Conservation (phyloP, 2,113 vertebrate genomes). For the Maccullochella peelii region DNA sequence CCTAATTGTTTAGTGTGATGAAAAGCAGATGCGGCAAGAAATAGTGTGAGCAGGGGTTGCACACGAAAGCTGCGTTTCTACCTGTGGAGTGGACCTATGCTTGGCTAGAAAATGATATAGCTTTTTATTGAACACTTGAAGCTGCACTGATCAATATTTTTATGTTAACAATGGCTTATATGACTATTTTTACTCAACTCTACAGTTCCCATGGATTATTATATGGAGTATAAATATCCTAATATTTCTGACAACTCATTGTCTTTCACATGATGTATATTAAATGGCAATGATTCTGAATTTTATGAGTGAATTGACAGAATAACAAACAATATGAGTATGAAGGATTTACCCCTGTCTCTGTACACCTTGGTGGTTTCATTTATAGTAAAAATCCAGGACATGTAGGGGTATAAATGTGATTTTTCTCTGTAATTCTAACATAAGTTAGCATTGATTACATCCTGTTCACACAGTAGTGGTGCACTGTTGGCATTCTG, state of each 20-base stretch:
- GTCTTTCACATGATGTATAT: no score
- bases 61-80: background rate
- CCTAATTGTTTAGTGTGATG: background rate
- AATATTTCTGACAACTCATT: no score
- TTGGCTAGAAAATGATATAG: background rate
- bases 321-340: background rate
- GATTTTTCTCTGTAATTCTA: conserved; percentile 19
- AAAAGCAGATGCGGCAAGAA: background rate
- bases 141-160: no score
- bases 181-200: no score
- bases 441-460: conserved; percentile 37
- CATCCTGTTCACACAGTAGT: conserved; percentile 22
- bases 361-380: background rate
- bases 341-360: background rate
- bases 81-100: background rate
- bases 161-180: no score
- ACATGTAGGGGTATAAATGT: background rate
- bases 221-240: no score
- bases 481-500: conserved; percentile 48
- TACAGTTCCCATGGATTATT: no score
- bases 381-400: background rate
- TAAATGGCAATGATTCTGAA: no score
- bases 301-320: no score
- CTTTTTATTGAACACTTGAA: background rate
- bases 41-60: background rate